Evolutionary conservation across 2,888 invertebrate genomes (phyloP).

Genomic region (Lycia hirtaria): DNA sequence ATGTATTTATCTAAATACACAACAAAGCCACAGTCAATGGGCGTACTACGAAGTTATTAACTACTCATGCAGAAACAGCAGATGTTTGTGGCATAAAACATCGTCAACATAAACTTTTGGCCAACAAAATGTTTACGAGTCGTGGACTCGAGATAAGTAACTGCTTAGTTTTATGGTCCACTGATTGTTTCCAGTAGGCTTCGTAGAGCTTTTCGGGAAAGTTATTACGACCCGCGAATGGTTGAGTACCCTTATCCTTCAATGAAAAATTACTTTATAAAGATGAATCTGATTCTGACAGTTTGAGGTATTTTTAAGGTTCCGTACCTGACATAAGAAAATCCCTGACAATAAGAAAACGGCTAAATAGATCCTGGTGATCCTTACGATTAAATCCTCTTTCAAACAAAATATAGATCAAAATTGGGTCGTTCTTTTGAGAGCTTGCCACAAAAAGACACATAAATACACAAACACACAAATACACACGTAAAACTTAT

Average conservation of each 20-base stretch:
- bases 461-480: no score
- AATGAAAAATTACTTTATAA: slow-evolving; percentile 2
- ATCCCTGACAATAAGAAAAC: no score
- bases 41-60: slow-evolving; percentile 7
- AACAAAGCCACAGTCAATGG: not conserved
- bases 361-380: no score
- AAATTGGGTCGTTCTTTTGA: no score
- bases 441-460: no score
- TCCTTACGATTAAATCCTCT: no score
- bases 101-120: slow-evolving; percentile 21
- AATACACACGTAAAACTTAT: no score
- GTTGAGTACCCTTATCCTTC: not conserved
- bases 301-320: not conserved
- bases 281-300: not conserved
- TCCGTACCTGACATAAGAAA: not conserved
- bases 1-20: not conserved
- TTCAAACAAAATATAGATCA: no score
- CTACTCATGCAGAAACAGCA: slow-evolving; percentile 21
- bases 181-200: slow-evolving; percentile 26
- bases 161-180: slow-evolving; percentile 22
- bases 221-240: slow-evolving; percentile 9
- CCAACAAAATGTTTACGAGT: slow-evolving; percentile 25
- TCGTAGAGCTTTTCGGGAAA: slow-evolving; percentile 6
- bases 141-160: slow-evolving; percentile 18
- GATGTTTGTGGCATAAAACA: slow-evolving; percentile 24